A percentile compares a stretch with the other conserved stretches of the same genome.
Evolutionary conservation across 1,140 invertebrate species (phyloP).

Genomic region (Drosophila sechellia): DNA sequence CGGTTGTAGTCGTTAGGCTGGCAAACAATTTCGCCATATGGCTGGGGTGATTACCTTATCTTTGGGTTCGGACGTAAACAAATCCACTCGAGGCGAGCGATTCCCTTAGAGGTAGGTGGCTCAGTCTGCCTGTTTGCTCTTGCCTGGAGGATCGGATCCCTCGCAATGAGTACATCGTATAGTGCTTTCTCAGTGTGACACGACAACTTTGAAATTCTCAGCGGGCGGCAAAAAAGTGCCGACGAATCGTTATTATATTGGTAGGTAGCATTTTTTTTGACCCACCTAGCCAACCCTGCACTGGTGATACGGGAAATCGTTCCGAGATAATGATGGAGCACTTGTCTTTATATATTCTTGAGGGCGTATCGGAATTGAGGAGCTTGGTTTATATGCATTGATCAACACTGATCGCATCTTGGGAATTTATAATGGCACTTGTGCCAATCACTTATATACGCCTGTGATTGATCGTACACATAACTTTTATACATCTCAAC

Average conservation of each 20-base stretch:
- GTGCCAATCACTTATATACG: neutral
- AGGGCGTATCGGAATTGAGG: too few species aligned
- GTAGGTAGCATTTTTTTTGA: neutral
- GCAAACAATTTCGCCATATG: slow-evolving; percentile 12
- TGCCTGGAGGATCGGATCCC: too few species aligned
- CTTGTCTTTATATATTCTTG: neutral
- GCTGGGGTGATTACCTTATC: slow-evolving; percentile 5
- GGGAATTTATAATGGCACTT: slow-evolving; percentile 1
- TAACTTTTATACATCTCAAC: too few species aligned
- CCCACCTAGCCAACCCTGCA: neutral
- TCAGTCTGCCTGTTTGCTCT: neutral
- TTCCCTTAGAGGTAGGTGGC: slow-evolving; percentile 3
- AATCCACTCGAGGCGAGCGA: neutral
- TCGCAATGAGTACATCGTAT: too few species aligned
- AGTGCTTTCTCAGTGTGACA: slow-evolving; percentile 32
- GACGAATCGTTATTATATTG: neutral
- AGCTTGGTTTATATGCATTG: slow-evolving; percentile 2
- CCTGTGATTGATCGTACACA: neutral
- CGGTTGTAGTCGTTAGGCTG: slow-evolving; percentile 5
- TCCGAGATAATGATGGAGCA: slow-evolving; percentile 2
- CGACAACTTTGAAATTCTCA: neutral
- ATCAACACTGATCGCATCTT: neutral
- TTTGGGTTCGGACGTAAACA: neutral
- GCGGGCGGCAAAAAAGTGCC: neutral
- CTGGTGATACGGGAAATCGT: slow-evolving; percentile 5